Conservation (phyloP, 2,113 vertebrate species). For the Noturus placidus region DNA sequence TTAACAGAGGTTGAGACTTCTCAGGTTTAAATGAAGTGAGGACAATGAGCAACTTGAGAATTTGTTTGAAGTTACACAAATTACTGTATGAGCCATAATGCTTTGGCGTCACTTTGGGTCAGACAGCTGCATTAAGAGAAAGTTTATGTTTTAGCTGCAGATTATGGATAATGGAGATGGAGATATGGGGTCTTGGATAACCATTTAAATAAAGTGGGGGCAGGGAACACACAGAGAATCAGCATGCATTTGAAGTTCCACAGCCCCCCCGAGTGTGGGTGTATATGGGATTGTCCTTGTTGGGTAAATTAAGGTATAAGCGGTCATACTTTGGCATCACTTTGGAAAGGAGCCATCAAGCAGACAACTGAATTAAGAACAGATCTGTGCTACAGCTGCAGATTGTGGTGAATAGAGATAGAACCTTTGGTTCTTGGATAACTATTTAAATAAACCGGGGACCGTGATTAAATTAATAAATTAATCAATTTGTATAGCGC, state of each 20-base stretch:
- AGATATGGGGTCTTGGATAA: neutral
- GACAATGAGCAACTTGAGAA: constrained; percentile 62
- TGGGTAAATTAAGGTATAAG: neutral
- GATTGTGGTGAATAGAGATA: neutral
- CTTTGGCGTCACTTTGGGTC: neutral
- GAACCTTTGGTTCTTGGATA: neutral
- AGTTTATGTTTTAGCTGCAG: neutral
- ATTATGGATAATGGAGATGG: neutral
- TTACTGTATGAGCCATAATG: neutral
- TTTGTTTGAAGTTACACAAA: constrained; percentile 59
- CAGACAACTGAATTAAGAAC: neutral
- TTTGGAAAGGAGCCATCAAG: neutral
- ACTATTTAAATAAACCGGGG: neutral
- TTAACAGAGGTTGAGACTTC: constrained; percentile 48
- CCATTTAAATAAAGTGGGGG: neutral
- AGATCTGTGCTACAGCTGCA: neutral
- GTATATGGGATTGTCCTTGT: neutral
- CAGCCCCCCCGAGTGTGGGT: neutral
- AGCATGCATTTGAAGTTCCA: neutral
- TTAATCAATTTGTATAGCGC: no score
- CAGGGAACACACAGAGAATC: neutral
- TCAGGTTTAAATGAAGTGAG: constrained; percentile 65
- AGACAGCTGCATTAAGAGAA: neutral
- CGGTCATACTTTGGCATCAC: neutral
- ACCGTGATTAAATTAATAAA: no score